Percentiles rank a stretch among this genome's conserved stretches.
phyloP scores from a whole-genome alignment of 2,113 vertebrate species.

The Okapia johnstoni region DNA sequence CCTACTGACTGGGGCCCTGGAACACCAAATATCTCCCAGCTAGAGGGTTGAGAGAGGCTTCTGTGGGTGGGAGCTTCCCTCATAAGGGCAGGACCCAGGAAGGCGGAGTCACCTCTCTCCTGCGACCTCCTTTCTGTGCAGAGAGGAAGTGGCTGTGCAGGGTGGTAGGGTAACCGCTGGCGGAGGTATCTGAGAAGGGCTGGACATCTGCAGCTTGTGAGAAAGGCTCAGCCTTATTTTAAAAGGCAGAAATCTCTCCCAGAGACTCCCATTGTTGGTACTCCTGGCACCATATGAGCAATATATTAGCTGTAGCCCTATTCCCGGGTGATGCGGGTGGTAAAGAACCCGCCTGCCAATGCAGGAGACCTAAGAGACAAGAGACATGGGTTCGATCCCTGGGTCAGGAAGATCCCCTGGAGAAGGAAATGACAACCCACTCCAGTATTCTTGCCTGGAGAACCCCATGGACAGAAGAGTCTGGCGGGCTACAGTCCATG shows the following conservation, averaged over 20 bases:
- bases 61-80: not conserved
- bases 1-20: rapidly evolving
- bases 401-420: too few relatives aligned
- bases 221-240: rapidly evolving
- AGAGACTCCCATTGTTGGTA: rapidly evolving
- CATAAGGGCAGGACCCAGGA: not conserved
- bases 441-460: too few relatives aligned
- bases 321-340: not conserved
- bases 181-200: not conserved
- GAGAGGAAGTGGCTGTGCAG: not conserved
- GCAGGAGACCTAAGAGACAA: too few relatives aligned
- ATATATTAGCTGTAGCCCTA: not conserved
- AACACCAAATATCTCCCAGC: not conserved
- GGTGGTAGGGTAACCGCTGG: not conserved
- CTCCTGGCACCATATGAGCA: rapidly evolving
- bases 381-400: too few relatives aligned
- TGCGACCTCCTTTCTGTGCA: not conserved
- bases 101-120: not conserved
- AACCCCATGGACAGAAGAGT: too few relatives aligned
- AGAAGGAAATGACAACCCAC: too few relatives aligned
- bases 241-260: not conserved
- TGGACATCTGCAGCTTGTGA: not conserved
- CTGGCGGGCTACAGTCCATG: too few relatives aligned
- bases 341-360: too few relatives aligned
- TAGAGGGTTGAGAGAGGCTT: not conserved